These are phyloP conservation scores for Montipora sp. DNA, from an alignment of 64 coral and sea anemone genomes.

Conservation along the genomic window DNA sequence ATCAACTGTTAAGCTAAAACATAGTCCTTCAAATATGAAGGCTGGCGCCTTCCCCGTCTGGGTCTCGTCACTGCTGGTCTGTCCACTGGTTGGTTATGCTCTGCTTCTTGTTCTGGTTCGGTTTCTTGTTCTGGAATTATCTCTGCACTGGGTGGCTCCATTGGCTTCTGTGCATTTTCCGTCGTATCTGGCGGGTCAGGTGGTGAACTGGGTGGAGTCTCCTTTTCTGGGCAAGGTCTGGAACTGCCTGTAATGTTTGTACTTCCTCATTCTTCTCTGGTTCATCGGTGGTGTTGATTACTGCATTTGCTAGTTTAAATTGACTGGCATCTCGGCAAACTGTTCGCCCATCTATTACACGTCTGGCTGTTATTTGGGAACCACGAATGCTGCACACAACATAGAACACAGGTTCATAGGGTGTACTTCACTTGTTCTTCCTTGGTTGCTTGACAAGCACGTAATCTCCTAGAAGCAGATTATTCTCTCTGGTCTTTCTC, in stretches of 20 bases:
- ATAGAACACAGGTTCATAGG: slow-evolving; percentile 74
- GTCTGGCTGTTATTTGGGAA: slow-evolving; percentile 52
- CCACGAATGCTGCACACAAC: slow-evolving; percentile 36
- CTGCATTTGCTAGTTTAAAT: slow-evolving; percentile 66
- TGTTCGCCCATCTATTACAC: slow-evolving; percentile 44
- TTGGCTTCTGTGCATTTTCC: not conserved
- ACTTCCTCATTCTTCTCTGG: not conserved
- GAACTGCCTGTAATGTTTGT: not conserved
- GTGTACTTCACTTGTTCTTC: slow-evolving; percentile 78
- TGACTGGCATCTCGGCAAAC: slow-evolving; percentile 70
- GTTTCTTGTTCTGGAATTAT: not conserved
- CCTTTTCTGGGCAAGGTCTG: slow-evolving; percentile 3
- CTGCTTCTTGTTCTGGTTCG: not conserved
- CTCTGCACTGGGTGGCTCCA: not conserved
- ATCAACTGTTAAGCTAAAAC: too few relatives aligned
- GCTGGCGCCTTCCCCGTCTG: too few relatives aligned
- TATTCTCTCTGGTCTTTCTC: slow-evolving; percentile 51
- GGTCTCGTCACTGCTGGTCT: not conserved
- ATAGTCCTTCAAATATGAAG: too few relatives aligned
- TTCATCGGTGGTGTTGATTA: slow-evolving; percentile 69
- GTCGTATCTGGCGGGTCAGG: not conserved
- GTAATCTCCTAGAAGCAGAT: slow-evolving; percentile 54
- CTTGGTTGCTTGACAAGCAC: slow-evolving; percentile 50
- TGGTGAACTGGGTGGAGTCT: slow-evolving; percentile 2
- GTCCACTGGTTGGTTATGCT: slow-evolving; percentile 13